Conservation (phyloP, 2,888 invertebrate species). For the Drosophila limbata region DNA sequence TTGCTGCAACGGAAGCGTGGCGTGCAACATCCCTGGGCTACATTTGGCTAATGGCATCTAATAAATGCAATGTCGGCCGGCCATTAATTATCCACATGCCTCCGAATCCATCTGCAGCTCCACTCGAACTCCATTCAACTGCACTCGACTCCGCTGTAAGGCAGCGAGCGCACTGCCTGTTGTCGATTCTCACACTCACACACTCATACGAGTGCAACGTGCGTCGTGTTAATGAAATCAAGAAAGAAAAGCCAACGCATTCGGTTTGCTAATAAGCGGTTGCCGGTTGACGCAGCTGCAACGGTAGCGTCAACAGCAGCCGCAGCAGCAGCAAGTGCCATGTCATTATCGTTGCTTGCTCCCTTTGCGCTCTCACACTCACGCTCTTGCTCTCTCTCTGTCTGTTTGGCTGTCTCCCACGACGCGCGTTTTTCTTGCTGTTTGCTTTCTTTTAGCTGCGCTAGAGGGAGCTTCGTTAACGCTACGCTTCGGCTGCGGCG, state of each 20-base stretch:
- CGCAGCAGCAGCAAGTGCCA: conserved; percentile 45
- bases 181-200: conserved; percentile 36
- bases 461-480: conserved; percentile 60
- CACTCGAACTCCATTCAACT: conserved; percentile 15
- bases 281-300: conserved; percentile 32
- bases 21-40: conserved; percentile 53
- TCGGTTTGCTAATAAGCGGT: conserved; percentile 73
- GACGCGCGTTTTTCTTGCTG: conserved; percentile 35
- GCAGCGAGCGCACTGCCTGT: conserved; percentile 79
- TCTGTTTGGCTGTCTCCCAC: conserved; percentile 46
- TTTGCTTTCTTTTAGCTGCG: conserved; percentile 53
- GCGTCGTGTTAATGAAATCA: conserved; percentile 63
- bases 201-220: conserved; percentile 37
- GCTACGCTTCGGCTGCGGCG: conserved; percentile 71
- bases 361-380: conserved; percentile 9
- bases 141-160: conserved; percentile 26
- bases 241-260: conserved; percentile 11
- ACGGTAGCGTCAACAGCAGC: conserved; percentile 11
- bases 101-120: conserved; percentile 12
- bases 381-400: conserved; percentile 11
- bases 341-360: conserved; percentile 61
- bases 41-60: conserved; percentile 50
- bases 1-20: conserved; percentile 28
- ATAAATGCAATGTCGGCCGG: conserved; percentile 63
- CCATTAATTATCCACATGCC: conserved; percentile 54